Conservation (phyloP, 37 sponge, comb jelly and placozoan species). For the Halisarca cf. caerulea region DNA sequence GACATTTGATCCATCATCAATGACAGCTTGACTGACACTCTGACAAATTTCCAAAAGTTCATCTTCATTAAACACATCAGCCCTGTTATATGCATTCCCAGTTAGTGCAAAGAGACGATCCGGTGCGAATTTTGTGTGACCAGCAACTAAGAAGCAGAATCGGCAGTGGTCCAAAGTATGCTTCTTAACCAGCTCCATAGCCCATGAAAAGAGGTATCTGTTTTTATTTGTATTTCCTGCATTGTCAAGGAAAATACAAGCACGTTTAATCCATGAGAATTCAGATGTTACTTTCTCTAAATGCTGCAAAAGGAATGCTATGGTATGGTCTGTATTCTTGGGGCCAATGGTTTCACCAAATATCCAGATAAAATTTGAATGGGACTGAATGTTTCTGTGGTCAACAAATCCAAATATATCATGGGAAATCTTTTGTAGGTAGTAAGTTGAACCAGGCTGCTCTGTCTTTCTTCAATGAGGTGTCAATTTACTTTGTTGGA, state of each 20-base stretch:
- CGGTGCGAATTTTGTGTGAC: not conserved
- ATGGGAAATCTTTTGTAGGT: conserved; percentile 39
- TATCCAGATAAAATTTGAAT: not conserved
- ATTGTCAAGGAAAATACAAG: conserved; percentile 45
- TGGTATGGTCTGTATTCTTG: conserved; percentile 50
- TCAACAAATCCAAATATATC: conserved; percentile 48
- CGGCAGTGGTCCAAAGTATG: not conserved
- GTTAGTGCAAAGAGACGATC: not conserved
- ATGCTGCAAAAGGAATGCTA: conserved; percentile 30
- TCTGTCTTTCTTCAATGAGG: conserved; percentile 39
- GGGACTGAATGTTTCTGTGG: not conserved
- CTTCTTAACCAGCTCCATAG: not conserved
- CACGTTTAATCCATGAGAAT: conserved; percentile 35
- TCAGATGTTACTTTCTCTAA: not conserved
- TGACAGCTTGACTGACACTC: not conserved
- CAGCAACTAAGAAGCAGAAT: not conserved
- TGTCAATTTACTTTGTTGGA: conserved; percentile 33
- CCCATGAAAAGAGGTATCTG: conserved; percentile 13
- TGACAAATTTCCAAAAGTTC: not conserved
- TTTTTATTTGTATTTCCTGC: conserved; percentile 47
- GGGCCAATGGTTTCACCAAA: conserved; percentile 46
- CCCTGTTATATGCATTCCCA: not conserved
- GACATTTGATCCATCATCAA: not conserved
- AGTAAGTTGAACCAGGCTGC: conserved; percentile 51
- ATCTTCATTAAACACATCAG: not conserved